Evolutionary conservation across 2,797 vertebrate genomes (phyloP).

Genomic region (Hoplostethus mediterraneus): DNA sequence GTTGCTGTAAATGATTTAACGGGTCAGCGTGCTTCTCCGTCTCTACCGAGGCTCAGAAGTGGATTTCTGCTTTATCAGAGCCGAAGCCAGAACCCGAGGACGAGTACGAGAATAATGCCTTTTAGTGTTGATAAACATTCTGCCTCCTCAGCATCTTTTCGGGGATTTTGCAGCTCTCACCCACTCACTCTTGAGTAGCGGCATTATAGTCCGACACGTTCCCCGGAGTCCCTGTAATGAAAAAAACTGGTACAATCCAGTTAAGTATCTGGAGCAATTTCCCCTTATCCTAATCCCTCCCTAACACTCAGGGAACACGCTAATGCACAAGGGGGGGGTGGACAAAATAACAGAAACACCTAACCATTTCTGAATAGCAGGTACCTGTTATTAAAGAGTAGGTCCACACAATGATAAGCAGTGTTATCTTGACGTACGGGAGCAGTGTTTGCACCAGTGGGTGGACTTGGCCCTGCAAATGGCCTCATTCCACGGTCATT

Average conservation of each 20-base stretch:
- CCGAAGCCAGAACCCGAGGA: conserved; percentile 63
- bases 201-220: conserved; percentile 76
- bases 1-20: conserved; percentile 76
- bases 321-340: conserved; percentile 41
- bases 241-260: conserved; percentile 77
- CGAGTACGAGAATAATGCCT: conserved; percentile 79
- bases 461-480: too few relatives aligned
- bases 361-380: conserved; percentile 9
- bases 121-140: conserved; percentile 82
- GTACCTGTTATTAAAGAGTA: conserved; percentile 16
- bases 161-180: conserved; percentile 70
- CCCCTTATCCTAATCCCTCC: conserved; percentile 74
- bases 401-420: too few relatives aligned
- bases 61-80: conserved; percentile 75
- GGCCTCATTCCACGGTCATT: too few relatives aligned
- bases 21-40: conserved; percentile 47
- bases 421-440: too few relatives aligned
- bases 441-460: too few relatives aligned
- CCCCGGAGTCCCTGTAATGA: conserved; percentile 73
- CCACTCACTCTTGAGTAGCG: conserved; percentile 71
- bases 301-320: conserved; percentile 52
- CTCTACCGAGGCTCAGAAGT: conserved; percentile 45
- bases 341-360: conserved; percentile 50
- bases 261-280: conserved; percentile 81
- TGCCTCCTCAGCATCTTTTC: conserved; percentile 82